Percentiles rank a stretch among this genome's conserved stretches.
Evolutionary conservation across 2,113 vertebrate genomes (phyloP).

Genomic region (Brienomyrus brachyistius): DNA sequence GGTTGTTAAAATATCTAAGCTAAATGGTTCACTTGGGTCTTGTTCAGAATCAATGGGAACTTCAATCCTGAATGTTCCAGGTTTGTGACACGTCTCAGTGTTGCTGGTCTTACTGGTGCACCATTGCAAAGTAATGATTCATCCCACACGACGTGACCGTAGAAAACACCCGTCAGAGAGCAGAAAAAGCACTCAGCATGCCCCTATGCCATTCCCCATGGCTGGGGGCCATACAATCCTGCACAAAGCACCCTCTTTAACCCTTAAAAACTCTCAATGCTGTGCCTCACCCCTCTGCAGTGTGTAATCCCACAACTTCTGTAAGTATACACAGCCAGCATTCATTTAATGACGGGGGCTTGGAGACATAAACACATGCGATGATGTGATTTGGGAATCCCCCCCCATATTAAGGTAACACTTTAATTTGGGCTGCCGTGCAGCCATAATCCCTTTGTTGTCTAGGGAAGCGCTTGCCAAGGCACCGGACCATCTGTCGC

Average conservation of each 20-base stretch:
- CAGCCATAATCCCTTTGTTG: constrained; percentile 29
- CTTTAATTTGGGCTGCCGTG: constrained; percentile 28
- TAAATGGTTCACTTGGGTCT: not conserved
- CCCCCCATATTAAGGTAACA: constrained; percentile 29
- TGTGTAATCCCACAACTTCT: constrained; percentile 29
- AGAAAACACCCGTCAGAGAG: not conserved
- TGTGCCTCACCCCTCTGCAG: constrained; percentile 35
- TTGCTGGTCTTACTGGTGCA: not conserved
- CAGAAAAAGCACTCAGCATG: constrained; percentile 20
- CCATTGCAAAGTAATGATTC: not conserved
- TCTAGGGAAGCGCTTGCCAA: constrained; percentile 11
- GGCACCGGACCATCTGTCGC: constrained; percentile 31
- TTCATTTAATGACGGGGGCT: not conserved
- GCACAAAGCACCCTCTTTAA: constrained; percentile 22
- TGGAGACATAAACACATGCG: constrained; percentile 12
- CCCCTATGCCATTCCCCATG: constrained; percentile 41
- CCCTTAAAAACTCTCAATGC: constrained; percentile 27
- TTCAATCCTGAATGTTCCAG: not conserved
- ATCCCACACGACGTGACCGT: not conserved
- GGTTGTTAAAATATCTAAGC: not conserved
- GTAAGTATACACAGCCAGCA: not conserved
- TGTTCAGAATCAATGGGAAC: not conserved
- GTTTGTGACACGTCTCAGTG: not conserved
- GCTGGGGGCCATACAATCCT: constrained; percentile 37
- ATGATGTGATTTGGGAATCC: constrained; percentile 33